Evolutionary conservation across 2,797 vertebrate genomes (phyloP), one percentile per base, ranked within the genome.

Genomic region (Periophthalmus magnuspinnatus): DNA sequence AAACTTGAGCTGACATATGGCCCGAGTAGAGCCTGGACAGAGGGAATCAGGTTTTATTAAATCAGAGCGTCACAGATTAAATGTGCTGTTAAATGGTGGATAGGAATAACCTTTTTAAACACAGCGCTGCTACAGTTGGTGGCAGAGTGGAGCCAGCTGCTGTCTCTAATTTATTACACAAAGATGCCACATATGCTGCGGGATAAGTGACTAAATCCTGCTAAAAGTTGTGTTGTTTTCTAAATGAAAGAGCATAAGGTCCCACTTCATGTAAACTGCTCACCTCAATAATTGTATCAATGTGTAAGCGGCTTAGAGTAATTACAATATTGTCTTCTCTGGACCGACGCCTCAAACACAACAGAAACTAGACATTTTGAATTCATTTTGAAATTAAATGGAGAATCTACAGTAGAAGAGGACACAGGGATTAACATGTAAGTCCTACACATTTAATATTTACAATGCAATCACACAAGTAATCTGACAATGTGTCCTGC

Each of bases 271-370:
- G 56, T 76, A 87, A 88, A 91, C 73, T 77, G 79, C 86, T 82
- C 84, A 85, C 88, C 89, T 89, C 85, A 86, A 87, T 92, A 92
- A 92, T 92, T 92, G 91, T 91, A 91, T 92, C 91, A 89, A 86
- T 77, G 21, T 28, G 64, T 94, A 94, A 94, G 92, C 81, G 93
- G 93, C 90, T 94, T 94, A 94, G 72, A 88, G 90, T 92, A 86
- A 90, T 93, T 91, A 91, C 90, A 92, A 92, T 93, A 93, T 93
- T 93, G 90, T 92, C 63, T 86, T 87, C 88, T 83, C 54, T 63
- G 76, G 72, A 81, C 71, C 54, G 78, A 75, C 24, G 82, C 71
- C 85, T 79, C 78, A 81, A 89, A 91, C 83, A 81, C n/a, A 88
- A 87, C 73, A 80, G 72, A 90, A 93, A 90, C 91, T 84, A 81